Evolutionary conservation across 2,113 vertebrate genomes (phyloP).

Genomic region (Pelmatolapia mariae): DNA sequence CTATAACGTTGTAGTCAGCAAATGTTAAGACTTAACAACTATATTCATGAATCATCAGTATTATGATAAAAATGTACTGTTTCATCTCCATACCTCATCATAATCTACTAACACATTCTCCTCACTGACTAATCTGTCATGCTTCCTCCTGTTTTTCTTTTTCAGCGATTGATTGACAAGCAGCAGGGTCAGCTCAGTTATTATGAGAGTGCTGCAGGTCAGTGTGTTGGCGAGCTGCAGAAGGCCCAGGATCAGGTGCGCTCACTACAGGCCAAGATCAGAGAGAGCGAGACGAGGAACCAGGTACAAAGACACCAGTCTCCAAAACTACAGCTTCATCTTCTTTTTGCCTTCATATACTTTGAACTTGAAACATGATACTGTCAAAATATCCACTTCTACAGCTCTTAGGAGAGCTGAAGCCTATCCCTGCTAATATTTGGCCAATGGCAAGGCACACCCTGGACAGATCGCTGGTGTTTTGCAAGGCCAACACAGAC

Average conservation of each 20-base stretch:
- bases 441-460: background rate
- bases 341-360: background rate
- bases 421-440: background rate
- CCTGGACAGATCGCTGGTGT: background rate
- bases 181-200: slow-evolving; percentile 62
- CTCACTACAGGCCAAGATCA: slow-evolving; percentile 74
- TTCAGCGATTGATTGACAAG: slow-evolving; percentile 61
- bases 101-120: background rate
- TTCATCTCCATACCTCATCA: background rate
- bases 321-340: background rate
- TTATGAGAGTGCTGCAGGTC: slow-evolving; percentile 51
- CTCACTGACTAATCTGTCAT: background rate
- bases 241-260: slow-evolving; percentile 73
- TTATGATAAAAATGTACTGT: background rate
- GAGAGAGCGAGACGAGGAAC: slow-evolving; percentile 75
- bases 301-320: slow-evolving; percentile 67
- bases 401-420: background rate
- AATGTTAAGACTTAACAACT: background rate
- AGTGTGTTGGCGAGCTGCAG: slow-evolving; percentile 58
- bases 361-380: background rate
- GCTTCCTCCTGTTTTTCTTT: background rate
- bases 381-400: background rate
- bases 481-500: background rate
- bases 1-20: background rate
- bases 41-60: background rate